These are phyloP conservation scores for Drosophila persimilis DNA, from an alignment of 1,140 invertebrate genomes.

Conservation along the genomic window DNA sequence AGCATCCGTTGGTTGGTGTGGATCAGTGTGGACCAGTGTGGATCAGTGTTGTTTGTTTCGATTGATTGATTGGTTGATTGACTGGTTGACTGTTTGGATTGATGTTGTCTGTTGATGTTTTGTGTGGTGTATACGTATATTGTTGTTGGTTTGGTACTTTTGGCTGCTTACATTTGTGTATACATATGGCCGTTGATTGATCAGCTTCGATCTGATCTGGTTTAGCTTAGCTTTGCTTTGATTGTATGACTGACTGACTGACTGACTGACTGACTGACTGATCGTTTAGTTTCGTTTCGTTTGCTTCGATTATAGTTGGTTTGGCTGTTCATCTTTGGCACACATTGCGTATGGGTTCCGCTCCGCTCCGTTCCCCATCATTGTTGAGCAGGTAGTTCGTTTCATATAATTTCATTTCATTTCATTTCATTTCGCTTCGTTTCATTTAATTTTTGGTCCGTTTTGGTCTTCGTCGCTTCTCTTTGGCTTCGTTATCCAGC, in stretches of 20 bases:
- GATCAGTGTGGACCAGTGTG: conserved; percentile 16
- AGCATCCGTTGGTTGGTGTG: conserved; percentile 40
- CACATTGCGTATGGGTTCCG: conserved; percentile 40
- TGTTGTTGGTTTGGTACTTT: conserved; percentile 10
- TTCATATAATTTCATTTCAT: conserved; percentile 15
- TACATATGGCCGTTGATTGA: conserved; percentile 48
- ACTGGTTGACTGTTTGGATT: conserved; percentile 28
- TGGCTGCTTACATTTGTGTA: conserved; percentile 50
- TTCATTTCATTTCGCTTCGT: conserved; percentile 22
- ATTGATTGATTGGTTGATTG: conserved; percentile 33
- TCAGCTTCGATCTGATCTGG: not conserved
- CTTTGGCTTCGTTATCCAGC: conserved; percentile 17
- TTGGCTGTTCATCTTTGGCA: conserved; percentile 65
- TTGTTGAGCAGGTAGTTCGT: conserved; percentile 38
- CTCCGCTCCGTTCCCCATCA: conserved; percentile 1
- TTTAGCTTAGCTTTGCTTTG: no score
- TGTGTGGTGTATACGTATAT: not conserved
- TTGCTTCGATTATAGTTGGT: conserved; percentile 16
- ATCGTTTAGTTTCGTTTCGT: conserved; percentile 14
- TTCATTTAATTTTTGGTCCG: conserved; percentile 25
- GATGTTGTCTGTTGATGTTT: conserved; percentile 26
- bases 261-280: conserved; percentile 17
- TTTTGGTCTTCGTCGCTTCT: conserved; percentile 16
- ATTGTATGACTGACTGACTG: conserved; percentile 7
- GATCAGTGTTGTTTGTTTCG: conserved; percentile 15